Evolutionary conservation across 1,140 invertebrate genomes (phyloP).

Genomic region (Drosophila lowei): DNA sequence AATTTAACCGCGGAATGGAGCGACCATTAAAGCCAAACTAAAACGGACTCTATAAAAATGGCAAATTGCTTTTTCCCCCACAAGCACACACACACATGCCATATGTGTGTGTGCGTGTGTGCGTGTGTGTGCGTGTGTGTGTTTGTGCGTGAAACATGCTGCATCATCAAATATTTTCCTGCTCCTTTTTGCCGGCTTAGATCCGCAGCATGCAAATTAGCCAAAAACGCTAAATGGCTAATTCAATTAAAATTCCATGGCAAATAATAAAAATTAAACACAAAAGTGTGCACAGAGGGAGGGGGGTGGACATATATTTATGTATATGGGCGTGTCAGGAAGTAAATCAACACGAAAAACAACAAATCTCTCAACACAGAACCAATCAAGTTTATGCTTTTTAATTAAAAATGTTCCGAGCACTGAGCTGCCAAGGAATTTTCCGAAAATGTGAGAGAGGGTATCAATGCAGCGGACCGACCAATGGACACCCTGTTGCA

Average conservation of each 20-base stretch:
- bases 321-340: conserved; percentile 36
- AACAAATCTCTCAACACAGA: conserved; percentile 50
- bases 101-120: background rate
- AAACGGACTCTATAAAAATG: conserved; percentile 36
- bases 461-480: background rate
- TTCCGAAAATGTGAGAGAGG: background rate
- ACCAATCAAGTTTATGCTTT: conserved; percentile 73
- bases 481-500: background rate
- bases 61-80: conserved; percentile 18
- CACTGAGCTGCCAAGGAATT: background rate
- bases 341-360: conserved; percentile 48
- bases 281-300: background rate
- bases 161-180: conserved; percentile 39
- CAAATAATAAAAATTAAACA: conserved; percentile 39
- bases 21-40: conserved; percentile 24
- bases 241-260: conserved; percentile 72
- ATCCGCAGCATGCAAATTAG: conserved; percentile 60
- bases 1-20: conserved; percentile 39
- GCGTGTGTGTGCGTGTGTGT: background rate
- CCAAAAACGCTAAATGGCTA: conserved; percentile 68
- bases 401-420: conserved; percentile 70
- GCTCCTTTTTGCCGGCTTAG: conserved; percentile 13
- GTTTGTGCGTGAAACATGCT: background rate
- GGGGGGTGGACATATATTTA: background rate
- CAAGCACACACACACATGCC: background rate